Conservation (phyloP, 2,797 vertebrate species). For the Amphiprion clarkii region DNA sequence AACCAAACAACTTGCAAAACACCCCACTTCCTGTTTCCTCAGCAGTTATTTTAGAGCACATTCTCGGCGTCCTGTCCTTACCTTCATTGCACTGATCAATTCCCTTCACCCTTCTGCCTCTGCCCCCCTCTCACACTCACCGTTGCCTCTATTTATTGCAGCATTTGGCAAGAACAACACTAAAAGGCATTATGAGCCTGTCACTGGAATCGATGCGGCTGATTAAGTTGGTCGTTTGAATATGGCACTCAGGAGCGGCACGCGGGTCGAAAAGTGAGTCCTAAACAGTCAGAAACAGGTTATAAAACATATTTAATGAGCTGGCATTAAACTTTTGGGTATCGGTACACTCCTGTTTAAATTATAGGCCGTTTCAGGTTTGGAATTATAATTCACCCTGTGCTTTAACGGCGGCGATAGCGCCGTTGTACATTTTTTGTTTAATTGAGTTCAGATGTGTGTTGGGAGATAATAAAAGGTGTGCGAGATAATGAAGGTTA, state of each 20-base stretch:
- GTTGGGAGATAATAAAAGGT: slow-evolving; percentile 66
- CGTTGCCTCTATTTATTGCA: slow-evolving; percentile 57
- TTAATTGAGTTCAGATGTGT: slow-evolving; percentile 67
- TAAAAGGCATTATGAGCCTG: slow-evolving; percentile 72
- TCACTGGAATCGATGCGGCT: slow-evolving; percentile 67
- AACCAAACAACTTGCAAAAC: not conserved
- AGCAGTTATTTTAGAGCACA: slow-evolving; percentile 37
- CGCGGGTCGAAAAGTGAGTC: slow-evolving; percentile 36
- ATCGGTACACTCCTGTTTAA: slow-evolving; percentile 45
- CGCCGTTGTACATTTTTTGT: slow-evolving; percentile 34
- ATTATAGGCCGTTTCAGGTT: slow-evolving; percentile 52
- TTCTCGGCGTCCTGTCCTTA: slow-evolving; percentile 34
- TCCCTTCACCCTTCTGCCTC: slow-evolving; percentile 33
- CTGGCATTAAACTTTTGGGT: slow-evolving; percentile 54
- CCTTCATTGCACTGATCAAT: slow-evolving; percentile 50
- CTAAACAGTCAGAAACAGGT: slow-evolving; percentile 70
- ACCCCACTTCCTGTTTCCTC: slow-evolving; percentile 23
- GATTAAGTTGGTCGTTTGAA: slow-evolving; percentile 62
- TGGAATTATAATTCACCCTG: slow-evolving; percentile 46
- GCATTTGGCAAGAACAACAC: slow-evolving; percentile 72
- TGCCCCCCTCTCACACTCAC: slow-evolving; percentile 12
- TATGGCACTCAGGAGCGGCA: slow-evolving; percentile 30
- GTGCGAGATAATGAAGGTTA: slow-evolving; percentile 56
- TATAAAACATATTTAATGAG: slow-evolving; percentile 72
- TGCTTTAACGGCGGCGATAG: slow-evolving; percentile 43